phyloP scores from a whole-genome alignment of 2,888 invertebrate species.

The Habrosyne pyritoides region DNA sequence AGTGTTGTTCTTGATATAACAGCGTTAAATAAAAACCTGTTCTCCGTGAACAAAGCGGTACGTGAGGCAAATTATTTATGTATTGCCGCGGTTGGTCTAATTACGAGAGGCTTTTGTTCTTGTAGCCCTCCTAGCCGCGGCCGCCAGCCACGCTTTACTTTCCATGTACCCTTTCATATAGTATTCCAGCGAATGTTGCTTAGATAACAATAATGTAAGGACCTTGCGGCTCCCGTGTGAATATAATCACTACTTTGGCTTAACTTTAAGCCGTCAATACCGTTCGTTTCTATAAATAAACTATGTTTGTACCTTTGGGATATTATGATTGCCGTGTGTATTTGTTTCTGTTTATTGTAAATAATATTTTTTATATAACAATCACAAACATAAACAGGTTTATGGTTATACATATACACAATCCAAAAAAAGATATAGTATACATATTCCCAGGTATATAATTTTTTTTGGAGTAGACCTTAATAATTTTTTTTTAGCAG shows the following conservation, averaged over 20 bases:
- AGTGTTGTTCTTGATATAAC: conserved; percentile 77
- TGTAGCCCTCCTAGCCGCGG: conserved; percentile 53
- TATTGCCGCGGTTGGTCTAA: conserved; percentile 80
- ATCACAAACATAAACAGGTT: no score
- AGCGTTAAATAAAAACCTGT: conserved; percentile 79
- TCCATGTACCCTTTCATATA: conserved; percentile 48
- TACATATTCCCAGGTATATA: no score
- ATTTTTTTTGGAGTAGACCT: no score
- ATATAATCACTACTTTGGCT: conserved; percentile 55
- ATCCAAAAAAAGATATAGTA: no score
- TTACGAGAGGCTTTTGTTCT: conserved; percentile 81
- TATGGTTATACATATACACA: no score
- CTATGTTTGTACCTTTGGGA: no score
- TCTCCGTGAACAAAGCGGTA: conserved; percentile 74
- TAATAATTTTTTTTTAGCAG: no score
- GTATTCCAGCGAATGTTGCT: conserved; percentile 42
- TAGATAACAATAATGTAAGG: conserved; percentile 72
- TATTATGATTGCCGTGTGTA: no score
- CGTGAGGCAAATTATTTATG: conserved; percentile 83
- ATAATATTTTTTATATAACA: no score
- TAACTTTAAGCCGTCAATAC: conserved; percentile 27
- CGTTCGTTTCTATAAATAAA: conserved; percentile 9
- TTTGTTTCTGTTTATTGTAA: neutral
- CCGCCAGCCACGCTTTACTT: conserved; percentile 57
- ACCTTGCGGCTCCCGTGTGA: conserved; percentile 45